Conservation (phyloP, 2,797 vertebrate species). For the Lacerta agilis region DNA sequence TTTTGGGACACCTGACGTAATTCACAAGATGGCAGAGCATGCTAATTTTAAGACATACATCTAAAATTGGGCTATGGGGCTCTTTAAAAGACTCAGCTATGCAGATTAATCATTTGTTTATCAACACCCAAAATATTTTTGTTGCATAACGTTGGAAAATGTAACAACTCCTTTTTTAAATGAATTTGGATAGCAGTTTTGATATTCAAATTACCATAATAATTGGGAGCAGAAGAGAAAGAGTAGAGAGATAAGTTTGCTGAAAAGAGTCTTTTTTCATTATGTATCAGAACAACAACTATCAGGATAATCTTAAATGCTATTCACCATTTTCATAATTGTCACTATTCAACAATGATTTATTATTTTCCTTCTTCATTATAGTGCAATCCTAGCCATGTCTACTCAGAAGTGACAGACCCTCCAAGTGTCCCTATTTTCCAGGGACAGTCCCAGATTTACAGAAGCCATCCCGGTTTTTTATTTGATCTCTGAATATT, state of each 20-base stretch:
- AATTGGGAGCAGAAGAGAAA: background rate
- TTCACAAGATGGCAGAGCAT: background rate
- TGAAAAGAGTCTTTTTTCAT: background rate
- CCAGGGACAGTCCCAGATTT: too few species aligned
- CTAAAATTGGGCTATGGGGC: background rate
- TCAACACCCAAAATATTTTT: background rate
- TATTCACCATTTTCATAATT: background rate
- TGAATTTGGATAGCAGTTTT: background rate
- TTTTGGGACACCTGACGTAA: background rate
- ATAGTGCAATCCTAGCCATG: background rate
- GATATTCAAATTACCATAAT: background rate
- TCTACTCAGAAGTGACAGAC: too few species aligned
- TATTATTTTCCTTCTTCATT: background rate
- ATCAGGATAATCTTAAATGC: background rate
- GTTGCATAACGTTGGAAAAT: background rate
- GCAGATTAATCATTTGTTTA: background rate
- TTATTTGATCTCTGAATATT: too few species aligned
- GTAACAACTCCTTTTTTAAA: background rate
- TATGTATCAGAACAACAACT: background rate
- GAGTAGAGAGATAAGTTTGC: background rate
- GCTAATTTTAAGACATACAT: background rate
- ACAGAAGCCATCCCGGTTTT: too few species aligned
- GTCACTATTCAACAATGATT: background rate
- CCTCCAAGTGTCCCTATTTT: too few species aligned
- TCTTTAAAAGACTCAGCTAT: background rate